Conservation (phyloP, 2,888 invertebrate genomes). For the Thymelicus lineola region DNA sequence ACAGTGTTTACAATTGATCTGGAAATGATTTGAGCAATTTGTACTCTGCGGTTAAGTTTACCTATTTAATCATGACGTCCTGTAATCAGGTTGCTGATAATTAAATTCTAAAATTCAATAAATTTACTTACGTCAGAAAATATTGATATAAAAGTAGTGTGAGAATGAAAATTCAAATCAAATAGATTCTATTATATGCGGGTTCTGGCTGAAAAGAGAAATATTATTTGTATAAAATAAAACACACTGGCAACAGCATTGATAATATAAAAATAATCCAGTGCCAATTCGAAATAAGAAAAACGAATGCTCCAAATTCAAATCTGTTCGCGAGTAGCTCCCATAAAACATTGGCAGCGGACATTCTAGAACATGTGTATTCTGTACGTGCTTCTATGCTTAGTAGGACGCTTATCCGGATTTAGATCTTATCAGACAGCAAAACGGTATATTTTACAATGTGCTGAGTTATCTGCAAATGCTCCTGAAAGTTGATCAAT, state of each 20-base stretch:
- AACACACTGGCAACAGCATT: not conserved
- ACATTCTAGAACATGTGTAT: conserved; percentile 37
- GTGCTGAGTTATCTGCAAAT: conserved; percentile 11
- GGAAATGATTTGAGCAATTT: not conserved
- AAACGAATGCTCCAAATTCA: conserved; percentile 32
- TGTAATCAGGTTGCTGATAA: too few relatives aligned
- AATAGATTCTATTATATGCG: not conserved
- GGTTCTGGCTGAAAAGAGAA: not conserved
- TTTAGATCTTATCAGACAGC: not conserved
- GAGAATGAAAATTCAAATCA: too few relatives aligned
- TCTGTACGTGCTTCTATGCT: conserved; percentile 30
- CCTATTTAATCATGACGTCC: too few relatives aligned
- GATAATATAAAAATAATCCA: conserved; percentile 1
- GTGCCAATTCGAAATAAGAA: conserved; percentile 19
- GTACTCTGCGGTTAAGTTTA: not conserved
- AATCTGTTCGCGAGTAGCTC: conserved; percentile 36
- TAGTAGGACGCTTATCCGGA: not conserved
- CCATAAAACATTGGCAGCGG: conserved; percentile 38
- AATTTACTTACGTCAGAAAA: too few relatives aligned
- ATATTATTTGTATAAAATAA: not conserved
- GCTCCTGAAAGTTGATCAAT: conserved; percentile 34
- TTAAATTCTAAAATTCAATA: too few relatives aligned
- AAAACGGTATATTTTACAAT: not conserved
- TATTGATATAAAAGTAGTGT: too few relatives aligned
- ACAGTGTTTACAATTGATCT: not conserved